Percentiles rank a stretch among this genome's conserved stretches.
phyloP scores from a whole-genome alignment of 1,140 invertebrate species.

The Conus ventricosus region DNA sequence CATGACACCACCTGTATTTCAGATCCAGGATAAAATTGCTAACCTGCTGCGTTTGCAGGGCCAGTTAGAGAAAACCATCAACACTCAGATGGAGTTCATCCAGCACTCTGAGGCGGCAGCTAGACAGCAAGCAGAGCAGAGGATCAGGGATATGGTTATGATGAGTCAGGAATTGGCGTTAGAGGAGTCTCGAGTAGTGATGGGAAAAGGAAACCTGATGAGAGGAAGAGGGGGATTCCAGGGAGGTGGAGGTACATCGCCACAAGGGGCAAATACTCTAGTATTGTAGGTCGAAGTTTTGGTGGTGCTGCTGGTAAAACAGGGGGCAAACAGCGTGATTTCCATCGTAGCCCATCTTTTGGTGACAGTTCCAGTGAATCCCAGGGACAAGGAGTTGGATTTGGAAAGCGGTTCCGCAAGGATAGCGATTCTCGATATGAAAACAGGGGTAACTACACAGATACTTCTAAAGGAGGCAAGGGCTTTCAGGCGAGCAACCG shows the following conservation, averaged over 20 bases:
- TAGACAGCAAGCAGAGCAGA: background rate
- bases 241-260: background rate
- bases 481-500: background rate
- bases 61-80: conserved; percentile 32
- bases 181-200: background rate
- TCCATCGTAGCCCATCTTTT: background rate
- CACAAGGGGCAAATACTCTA: background rate
- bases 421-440: background rate
- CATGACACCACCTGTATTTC: background rate
- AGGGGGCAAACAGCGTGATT: background rate
- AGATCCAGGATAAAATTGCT: conserved; percentile 21
- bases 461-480: background rate
- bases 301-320: background rate
- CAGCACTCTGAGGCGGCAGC: conserved; percentile 11
- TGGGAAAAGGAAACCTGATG: background rate
- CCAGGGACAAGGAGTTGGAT: background rate
- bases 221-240: background rate
- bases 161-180: background rate
- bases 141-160: background rate
- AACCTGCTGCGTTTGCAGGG: conserved; percentile 27
- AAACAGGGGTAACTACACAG: too few species aligned
- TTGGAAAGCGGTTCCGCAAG: background rate
- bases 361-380: background rate
- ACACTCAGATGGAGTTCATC: conserved; percentile 23
- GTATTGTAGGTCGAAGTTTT: background rate